Conservation (phyloP, 2,113 vertebrate genomes). For the Anhinga rufa region DNA sequence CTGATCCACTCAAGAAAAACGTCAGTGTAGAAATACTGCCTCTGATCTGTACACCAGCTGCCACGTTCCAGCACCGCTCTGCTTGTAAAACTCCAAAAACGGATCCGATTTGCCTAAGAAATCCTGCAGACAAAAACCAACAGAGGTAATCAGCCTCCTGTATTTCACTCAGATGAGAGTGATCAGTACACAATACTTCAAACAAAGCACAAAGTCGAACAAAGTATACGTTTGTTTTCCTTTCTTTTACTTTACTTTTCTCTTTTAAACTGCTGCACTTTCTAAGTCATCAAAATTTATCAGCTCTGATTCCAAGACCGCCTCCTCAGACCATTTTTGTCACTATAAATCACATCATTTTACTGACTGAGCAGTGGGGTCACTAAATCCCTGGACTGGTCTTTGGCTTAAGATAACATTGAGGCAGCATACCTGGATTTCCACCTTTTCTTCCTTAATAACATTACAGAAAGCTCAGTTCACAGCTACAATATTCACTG, state of each 20-base stretch:
- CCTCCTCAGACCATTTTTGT: not conserved
- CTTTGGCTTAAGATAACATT: not conserved
- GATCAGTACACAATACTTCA: not conserved
- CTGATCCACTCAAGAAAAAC: not conserved
- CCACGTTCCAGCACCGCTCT: slow-evolving; percentile 82
- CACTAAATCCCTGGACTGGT: not conserved
- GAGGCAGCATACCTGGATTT: not conserved
- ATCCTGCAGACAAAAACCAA: slow-evolving; percentile 73
- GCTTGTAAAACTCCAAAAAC: slow-evolving; percentile 86
- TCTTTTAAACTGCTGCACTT: not conserved
- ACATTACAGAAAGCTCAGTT: not conserved
- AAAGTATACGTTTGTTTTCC: not conserved
- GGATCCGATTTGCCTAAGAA: slow-evolving; percentile 92
- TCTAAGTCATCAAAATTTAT: not conserved
- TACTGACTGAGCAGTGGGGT: not conserved
- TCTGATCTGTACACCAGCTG: slow-evolving; percentile 88
- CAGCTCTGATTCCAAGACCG: not conserved
- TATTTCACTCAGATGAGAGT: not conserved
- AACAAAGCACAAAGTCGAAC: not conserved
- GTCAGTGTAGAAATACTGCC: slow-evolving; percentile 54
- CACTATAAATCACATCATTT: not conserved
- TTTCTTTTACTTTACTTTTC: not conserved
- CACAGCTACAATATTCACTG: not conserved
- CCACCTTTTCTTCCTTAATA: not conserved
- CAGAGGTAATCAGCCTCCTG: not conserved